phyloP scores from a whole-genome alignment of 2,797 vertebrate species.

The Enteromius radiatus region DNA sequence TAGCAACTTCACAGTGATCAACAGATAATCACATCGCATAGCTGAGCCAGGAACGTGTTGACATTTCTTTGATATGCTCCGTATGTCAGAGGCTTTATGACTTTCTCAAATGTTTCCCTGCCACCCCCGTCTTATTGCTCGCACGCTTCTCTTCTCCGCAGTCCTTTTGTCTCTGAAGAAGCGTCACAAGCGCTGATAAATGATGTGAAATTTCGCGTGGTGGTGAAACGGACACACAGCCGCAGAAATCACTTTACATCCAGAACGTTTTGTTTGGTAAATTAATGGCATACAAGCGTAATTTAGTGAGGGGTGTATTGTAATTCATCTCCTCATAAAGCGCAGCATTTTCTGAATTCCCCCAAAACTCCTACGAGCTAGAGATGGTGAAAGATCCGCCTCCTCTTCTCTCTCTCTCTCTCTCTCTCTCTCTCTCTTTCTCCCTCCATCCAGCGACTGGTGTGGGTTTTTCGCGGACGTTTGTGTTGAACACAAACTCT shows the following conservation, averaged over 20 bases:
- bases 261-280: not conserved
- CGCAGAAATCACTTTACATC: not conserved
- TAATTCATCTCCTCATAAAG: constrained; percentile 53
- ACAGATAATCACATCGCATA: not conserved
- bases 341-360: constrained; percentile 83
- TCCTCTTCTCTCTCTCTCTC: constrained; percentile 10
- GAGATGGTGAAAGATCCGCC: constrained; percentile 48
- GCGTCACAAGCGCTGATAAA: constrained; percentile 23
- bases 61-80: constrained; percentile 33
- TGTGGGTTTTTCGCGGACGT: not conserved
- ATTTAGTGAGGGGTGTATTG: constrained; percentile 9
- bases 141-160: constrained; percentile 46
- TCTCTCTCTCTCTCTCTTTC: constrained; percentile 1
- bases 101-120: constrained; percentile 63
- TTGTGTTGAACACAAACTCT: constrained; percentile 10
- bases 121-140: constrained; percentile 65
- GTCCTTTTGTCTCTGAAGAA: constrained; percentile 75
- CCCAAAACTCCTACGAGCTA: constrained; percentile 79
- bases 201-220: constrained; percentile 17
- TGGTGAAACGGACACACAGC: not conserved
- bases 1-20: not conserved
- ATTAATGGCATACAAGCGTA: not conserved
- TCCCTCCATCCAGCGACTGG: not conserved
- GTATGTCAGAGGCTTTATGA: constrained; percentile 35
- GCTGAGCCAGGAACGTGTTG: constrained; percentile 14